Base-by-base conservation (phyloP, 2,888 invertebrate genomes). In the Aspidapion aeneum region DNA sequence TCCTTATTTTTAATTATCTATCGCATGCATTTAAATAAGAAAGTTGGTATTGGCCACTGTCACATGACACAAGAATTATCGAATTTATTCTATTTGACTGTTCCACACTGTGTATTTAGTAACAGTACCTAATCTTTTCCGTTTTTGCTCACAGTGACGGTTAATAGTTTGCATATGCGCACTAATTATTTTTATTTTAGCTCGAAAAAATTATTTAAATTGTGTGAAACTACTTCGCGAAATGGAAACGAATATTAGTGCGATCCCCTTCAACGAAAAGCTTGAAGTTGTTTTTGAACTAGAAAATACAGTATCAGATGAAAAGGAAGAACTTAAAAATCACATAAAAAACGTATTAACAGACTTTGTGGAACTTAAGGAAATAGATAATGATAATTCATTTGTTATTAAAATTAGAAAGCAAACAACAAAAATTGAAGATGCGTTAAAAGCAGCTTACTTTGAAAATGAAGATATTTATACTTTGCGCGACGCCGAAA, bases 401-500 rank as follows among this genome's bases (percentile, higher is more conserved):
- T 75, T 79, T 48, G 78, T 74, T 12, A 73, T 85, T n/a, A 73
- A 73, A 66, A 71, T 78, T 19, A 78, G 75, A 21, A 74, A 82
- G 60, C 64, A 69, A 21, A 77, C 76, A 49, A 68, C 75, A 52
- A 80, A 83, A 68, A 72, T 83, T 19, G 66, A 82, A 55, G 77
- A 78, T 68, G 81, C 82, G n/a, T 70, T 84, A 52, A 74, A 77
- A 54, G 79, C 79, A 60, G 77, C 75, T 18, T 72, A 70, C 56
- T 62, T 63, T 49, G 63, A 67, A 62, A 69, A 68, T 74, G 71
- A 87, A 71, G 73, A 81, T 74, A 70, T 67, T 21, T 58, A 71
- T 21, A 84, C 84, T 72, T 74, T 91, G 3, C 79, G 83, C 48
- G 79, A 81, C 60, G 85, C 91, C 71, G 81, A 86, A 1, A 80